Percentiles rank a stretch among this genome's conserved stretches.
phyloP scores from a whole-genome alignment of 92 coral and sea anemone species.

The Umimayanthus kanabou region DNA sequence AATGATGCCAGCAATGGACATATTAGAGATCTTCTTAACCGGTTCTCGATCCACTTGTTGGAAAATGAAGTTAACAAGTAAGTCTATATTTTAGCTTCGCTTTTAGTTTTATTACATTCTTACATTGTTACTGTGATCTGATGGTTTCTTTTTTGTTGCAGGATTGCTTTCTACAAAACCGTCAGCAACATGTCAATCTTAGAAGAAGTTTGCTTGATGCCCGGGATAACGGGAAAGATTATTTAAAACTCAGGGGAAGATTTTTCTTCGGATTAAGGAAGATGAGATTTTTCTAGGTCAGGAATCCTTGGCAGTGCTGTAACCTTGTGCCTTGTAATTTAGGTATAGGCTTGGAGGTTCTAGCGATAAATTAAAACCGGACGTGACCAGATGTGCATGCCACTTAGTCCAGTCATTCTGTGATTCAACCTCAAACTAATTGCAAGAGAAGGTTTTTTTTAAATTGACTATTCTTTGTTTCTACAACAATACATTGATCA shows the following conservation, averaged over 20 bases:
- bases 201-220: background rate
- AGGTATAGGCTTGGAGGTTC: no score
- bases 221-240: background rate
- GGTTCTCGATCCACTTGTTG: background rate
- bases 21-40: background rate
- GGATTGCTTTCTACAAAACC: background rate
- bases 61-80: background rate
- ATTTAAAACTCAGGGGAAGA: background rate
- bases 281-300: no score
- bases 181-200: background rate
- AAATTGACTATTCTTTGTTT: no score
- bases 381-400: no score
- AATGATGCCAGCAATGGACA: background rate
- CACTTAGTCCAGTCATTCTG: no score
- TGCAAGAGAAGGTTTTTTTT: no score
- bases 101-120: background rate
- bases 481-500: no score
- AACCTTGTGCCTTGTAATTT: no score
- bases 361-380: no score
- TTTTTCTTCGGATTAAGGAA: background rate
- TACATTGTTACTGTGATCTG: background rate
- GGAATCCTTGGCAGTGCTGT: no score
- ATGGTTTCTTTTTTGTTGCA: background rate
- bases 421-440: no score
- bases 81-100: background rate